Conservation (phyloP, 2,797 vertebrate genomes). For the Pseudochirops cupreus region DNA sequence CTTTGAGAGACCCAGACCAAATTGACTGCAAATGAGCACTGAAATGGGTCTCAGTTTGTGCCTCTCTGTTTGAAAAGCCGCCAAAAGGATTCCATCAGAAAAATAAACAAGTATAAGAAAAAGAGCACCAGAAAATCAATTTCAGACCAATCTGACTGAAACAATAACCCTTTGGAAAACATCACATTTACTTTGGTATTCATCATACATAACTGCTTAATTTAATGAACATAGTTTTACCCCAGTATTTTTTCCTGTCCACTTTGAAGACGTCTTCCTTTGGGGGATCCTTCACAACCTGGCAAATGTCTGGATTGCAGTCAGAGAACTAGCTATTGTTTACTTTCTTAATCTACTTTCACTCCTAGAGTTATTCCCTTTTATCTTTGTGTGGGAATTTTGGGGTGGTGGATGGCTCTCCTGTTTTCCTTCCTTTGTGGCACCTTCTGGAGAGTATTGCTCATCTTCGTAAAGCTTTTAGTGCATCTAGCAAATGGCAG, state of each 20-base stretch:
- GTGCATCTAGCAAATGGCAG: neutral
- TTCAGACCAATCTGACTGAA: neutral
- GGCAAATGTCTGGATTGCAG: neutral
- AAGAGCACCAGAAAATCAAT: conserved; percentile 38
- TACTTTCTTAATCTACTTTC: neutral
- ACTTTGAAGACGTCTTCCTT: neutral
- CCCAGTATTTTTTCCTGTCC: neutral
- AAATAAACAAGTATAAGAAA: conserved; percentile 27
- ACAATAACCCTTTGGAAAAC: conserved; percentile 10
- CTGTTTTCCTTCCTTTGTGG: neutral
- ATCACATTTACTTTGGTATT: neutral
- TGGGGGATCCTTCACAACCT: neutral
- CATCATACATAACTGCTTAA: neutral
- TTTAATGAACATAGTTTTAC: neutral
- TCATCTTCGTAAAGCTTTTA: neutral
- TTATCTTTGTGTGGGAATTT: neutral
- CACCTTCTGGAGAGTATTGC: neutral
- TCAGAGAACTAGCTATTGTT: neutral
- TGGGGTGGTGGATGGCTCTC: neutral
- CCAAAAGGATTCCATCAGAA: conserved; percentile 24
- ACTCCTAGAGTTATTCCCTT: neutral
- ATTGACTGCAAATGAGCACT: conserved; percentile 60
- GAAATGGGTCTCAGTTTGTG: conserved; percentile 8
- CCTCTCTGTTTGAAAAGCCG: conserved; percentile 49
- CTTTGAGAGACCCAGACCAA: conserved; percentile 27